phyloP scores from a whole-genome alignment of 2,888 invertebrate genomes.

The Drosophila merina region DNA sequence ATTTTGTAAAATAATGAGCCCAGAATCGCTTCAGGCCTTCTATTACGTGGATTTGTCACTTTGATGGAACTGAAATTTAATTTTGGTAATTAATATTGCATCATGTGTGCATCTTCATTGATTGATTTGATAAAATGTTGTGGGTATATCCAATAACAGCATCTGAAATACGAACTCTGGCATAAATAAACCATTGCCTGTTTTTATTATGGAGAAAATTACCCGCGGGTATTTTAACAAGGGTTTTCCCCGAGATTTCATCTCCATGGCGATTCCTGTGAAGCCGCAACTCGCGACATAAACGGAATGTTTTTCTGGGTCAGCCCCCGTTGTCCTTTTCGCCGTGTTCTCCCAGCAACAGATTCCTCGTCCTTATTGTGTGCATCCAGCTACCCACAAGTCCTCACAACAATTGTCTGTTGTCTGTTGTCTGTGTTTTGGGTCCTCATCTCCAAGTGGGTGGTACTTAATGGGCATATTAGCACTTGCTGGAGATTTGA shows the following conservation, averaged over 20 bases:
- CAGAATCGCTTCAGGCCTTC: background rate
- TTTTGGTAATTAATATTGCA: conserved; percentile 34
- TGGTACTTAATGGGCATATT: conserved; percentile 51
- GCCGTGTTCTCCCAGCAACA: conserved; percentile 14
- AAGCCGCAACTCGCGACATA: conserved; percentile 20
- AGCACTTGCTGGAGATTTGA: conserved; percentile 46
- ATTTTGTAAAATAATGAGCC: conserved; percentile 11
- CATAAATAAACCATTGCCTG: background rate
- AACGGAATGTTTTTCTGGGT: conserved; percentile 50
- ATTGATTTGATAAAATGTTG: conserved; percentile 19
- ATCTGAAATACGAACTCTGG: conserved; percentile 1
- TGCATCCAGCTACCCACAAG: conserved; percentile 6
- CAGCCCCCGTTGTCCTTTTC: conserved; percentile 20
- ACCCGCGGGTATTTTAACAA: conserved; percentile 9
- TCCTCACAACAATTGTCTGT: conserved; percentile 25
- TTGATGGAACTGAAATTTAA: conserved; percentile 15
- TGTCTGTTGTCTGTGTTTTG: conserved; percentile 14
- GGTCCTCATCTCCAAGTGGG: conserved; percentile 30
- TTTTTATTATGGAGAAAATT: conserved; percentile 14
- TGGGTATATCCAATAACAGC: background rate
- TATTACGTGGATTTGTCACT: conserved; percentile 7
- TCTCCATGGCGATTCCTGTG: conserved; percentile 37
- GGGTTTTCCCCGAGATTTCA: conserved; percentile 21
- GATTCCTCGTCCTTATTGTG: conserved; percentile 36
- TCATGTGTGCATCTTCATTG: conserved; percentile 15